Conservation (phyloP, 1,140 invertebrate species). For the Pissodes strobi region DNA sequence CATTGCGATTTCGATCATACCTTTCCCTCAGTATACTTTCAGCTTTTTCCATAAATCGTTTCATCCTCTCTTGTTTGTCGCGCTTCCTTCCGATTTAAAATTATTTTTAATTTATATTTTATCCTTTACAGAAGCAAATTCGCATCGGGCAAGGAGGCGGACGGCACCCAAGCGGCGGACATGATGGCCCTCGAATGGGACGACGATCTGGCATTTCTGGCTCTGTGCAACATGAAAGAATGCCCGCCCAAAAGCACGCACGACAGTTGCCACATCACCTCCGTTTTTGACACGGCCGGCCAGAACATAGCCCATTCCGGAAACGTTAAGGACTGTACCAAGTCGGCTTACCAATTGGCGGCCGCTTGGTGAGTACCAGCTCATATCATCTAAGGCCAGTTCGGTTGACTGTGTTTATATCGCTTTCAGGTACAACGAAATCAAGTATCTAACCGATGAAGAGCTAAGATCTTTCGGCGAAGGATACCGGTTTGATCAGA, state of each 20-base stretch:
- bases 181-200: slow-evolving; percentile 6
- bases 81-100: too few species aligned
- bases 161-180: background rate
- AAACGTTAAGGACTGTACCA: background rate
- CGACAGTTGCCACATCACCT: background rate
- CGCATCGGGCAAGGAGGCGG: background rate
- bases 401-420: too few species aligned
- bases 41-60: too few species aligned
- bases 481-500: background rate
- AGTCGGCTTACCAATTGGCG: too few species aligned
- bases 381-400: too few species aligned
- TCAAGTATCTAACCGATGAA: background rate
- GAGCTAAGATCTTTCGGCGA: background rate
- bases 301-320: background rate
- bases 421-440: slow-evolving; percentile 16
- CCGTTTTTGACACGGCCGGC: background rate
- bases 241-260: background rate
- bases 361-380: too few species aligned
- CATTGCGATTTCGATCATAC: too few species aligned
- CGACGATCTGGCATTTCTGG: background rate
- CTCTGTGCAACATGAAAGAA: background rate
- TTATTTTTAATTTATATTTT: too few species aligned
- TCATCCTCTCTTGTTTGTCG: too few species aligned
- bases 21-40: too few species aligned
- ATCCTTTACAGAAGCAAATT: background rate